A percentile compares a stretch with the other conserved stretches of the same genome.
Evolutionary conservation across 2,113 vertebrate species (phyloP).

Genomic region (Epinephelus moara): DNA sequence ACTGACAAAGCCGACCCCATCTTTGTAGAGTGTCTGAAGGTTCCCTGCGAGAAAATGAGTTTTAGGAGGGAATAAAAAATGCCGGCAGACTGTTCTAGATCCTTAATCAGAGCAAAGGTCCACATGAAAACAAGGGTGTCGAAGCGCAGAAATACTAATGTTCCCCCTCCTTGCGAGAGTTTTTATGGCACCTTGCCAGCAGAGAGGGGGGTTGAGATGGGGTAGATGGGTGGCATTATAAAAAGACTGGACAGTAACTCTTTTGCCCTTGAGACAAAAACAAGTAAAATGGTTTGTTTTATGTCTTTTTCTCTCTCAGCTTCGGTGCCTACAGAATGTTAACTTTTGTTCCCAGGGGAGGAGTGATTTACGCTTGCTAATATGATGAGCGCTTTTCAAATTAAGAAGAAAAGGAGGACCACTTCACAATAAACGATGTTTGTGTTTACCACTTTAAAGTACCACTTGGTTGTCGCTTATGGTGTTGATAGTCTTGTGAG

Average conservation of each 20-base stretch:
- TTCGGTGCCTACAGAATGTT: slow-evolving; percentile 36
- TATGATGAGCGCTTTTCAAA: slow-evolving; percentile 54
- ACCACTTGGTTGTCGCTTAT: slow-evolving; percentile 51
- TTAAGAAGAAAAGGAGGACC: slow-evolving; percentile 55
- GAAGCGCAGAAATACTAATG: slow-evolving; percentile 71
- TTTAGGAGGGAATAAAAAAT: slow-evolving; percentile 74
- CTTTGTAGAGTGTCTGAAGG: slow-evolving; percentile 79
- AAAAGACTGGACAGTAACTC: slow-evolving; percentile 57
- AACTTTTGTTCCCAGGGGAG: slow-evolving; percentile 40
- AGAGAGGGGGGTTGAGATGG: not conserved
- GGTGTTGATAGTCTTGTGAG: slow-evolving; percentile 48
- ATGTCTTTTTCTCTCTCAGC: slow-evolving; percentile 31
- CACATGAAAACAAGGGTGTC: slow-evolving; percentile 76
- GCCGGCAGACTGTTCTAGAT: slow-evolving; percentile 65
- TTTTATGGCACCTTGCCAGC: slow-evolving; percentile 63
- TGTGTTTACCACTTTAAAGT: slow-evolving; percentile 73
- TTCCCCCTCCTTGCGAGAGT: slow-evolving; percentile 50
- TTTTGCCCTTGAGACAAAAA: slow-evolving; percentile 75
- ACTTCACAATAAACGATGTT: slow-evolving; percentile 56
- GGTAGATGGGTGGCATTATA: slow-evolving; percentile 42
- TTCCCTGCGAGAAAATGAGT: slow-evolving; percentile 76
- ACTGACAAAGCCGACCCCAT: slow-evolving; percentile 75
- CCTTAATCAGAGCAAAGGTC: slow-evolving; percentile 81
- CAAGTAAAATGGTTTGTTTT: slow-evolving; percentile 53
- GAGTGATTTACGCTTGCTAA: slow-evolving; percentile 45